phyloP scores from a whole-genome alignment of 2,888 invertebrate species.

The Drepana falcataria region DNA sequence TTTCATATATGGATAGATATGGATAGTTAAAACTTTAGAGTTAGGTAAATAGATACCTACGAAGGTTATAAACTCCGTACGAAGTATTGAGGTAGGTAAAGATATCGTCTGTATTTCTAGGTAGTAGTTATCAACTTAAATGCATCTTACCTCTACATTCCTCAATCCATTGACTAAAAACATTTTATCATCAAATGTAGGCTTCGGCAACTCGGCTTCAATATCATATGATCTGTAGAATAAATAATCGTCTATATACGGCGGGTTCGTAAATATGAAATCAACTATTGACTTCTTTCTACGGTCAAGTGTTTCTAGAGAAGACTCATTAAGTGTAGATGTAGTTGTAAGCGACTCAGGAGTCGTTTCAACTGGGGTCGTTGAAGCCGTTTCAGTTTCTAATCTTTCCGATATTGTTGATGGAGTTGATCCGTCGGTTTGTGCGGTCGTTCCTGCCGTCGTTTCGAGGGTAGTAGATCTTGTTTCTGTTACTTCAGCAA shows the following conservation, averaged over 20 bases:
- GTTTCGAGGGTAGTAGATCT: constrained; percentile 5
- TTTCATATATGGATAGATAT: neutral
- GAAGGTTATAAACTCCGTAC: too few relatives aligned
- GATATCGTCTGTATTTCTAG: too few relatives aligned
- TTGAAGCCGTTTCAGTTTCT: constrained; percentile 7
- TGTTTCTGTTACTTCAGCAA: constrained; percentile 11
- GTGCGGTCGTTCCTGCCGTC: neutral
- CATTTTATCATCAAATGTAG: constrained; percentile 42
- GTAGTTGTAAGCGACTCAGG: constrained; percentile 24
- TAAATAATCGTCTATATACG: constrained; percentile 56
- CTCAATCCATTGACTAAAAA: constrained; percentile 66
- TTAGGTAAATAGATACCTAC: too few relatives aligned
- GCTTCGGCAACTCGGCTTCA: constrained; percentile 36
- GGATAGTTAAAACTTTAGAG: too few relatives aligned
- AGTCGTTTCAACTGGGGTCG: constrained; percentile 14
- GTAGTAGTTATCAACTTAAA: too few relatives aligned
- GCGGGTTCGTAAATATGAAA: constrained; percentile 61
- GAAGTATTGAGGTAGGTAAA: too few relatives aligned
- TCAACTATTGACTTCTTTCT: constrained; percentile 65
- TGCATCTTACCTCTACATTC: constrained; percentile 55
- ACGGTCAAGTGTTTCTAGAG: constrained; percentile 53
- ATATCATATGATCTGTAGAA: constrained; percentile 60
- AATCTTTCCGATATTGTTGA: neutral
- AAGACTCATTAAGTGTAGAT: constrained; percentile 25
- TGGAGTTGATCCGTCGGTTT: constrained; percentile 1